Base-by-base conservation (phyloP, 2,888 invertebrate genomes). In the Morpho deidamia region DNA sequence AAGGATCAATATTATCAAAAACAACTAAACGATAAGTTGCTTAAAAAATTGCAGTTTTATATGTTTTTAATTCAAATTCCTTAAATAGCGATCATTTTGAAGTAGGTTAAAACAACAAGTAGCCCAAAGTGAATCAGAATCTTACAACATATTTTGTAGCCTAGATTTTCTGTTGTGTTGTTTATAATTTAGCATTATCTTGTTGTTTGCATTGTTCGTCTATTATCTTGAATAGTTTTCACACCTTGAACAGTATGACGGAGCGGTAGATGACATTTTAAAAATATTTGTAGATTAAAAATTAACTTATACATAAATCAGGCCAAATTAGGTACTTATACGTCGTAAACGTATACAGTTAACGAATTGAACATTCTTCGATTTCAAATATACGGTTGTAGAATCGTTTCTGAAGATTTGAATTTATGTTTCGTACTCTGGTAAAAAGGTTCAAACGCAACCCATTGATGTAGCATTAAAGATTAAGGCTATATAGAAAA, bases 121-220 rank as follows among this genome's bases (percentile, higher is more conserved):
- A 48, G 40, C 41, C 34, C 48, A 48, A 48, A 48, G 14, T 49
- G 49, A 49, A 34, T 49, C 49, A 49, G 49, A 42, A 42, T n/a
- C n/a, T 49, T 49, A 35, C 42, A 49, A 48, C 14, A 23, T 2
- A 49, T 14, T 42, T 35, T 35, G 34, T 49, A 49, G 42, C 35
- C 41, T 35, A 49, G 42, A 49, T 49, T 49, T 35, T 49, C 49
- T 41, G 48, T 48, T 48, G 49, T 49, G 23, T 23, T 49, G 49
- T 41, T 49, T 42, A 42, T 49, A 49, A 49, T 49, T 35, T 42
- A 48, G 42, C 10, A 49, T 42, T 49, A 49, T 42, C 42, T 41
- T 40, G 42, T 40, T 47, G 47, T 42, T 49, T 42, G 35, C 34
- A 35, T 11, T 41, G n/a, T 14, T 49, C 49, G 14, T 49, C 49